Conservation (phyloP, 1,140 invertebrate species). For the Adelges cooleyi region DNA sequence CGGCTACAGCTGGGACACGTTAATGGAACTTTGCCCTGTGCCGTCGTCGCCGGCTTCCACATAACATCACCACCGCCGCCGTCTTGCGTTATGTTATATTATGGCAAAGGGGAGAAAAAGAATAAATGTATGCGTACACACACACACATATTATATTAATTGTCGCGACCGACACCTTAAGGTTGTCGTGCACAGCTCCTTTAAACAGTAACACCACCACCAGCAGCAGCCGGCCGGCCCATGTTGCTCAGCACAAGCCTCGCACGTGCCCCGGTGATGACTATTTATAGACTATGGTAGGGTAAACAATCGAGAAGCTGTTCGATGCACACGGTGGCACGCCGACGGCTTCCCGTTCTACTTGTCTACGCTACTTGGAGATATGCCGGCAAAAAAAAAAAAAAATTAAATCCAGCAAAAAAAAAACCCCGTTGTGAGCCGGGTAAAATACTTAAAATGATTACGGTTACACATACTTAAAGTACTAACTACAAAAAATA, state of each 20-base stretch:
- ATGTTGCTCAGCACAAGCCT: conserved; percentile 2
- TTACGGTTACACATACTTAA: too few species aligned
- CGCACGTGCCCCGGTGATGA: not conserved
- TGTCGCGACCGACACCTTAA: not conserved
- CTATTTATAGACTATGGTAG: conserved; percentile 20
- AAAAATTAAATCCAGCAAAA: too few species aligned
- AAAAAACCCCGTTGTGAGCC: too few species aligned
- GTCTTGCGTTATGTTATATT: too few species aligned
- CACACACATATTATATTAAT: conserved; percentile 12
- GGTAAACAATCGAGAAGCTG: conserved; percentile 14
- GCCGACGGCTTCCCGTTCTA: too few species aligned
- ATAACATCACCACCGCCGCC: too few species aligned
- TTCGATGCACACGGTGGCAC: not conserved
- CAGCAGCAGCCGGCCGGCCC: not conserved
- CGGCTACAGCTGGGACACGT: conserved; percentile 20
- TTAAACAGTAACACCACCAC: not conserved
- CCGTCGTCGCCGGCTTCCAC: not conserved
- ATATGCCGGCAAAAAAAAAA: too few species aligned
- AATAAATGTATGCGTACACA: too few species aligned
- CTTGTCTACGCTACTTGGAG: too few species aligned
- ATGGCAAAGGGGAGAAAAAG: too few species aligned
- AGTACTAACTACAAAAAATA: too few species aligned
- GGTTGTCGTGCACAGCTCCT: not conserved
- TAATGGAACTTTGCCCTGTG: conserved; percentile 20
- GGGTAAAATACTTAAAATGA: too few species aligned